Evolutionary conservation across 2,113 vertebrate genomes (phyloP).

Genomic region (Cottus gobio): DNA sequence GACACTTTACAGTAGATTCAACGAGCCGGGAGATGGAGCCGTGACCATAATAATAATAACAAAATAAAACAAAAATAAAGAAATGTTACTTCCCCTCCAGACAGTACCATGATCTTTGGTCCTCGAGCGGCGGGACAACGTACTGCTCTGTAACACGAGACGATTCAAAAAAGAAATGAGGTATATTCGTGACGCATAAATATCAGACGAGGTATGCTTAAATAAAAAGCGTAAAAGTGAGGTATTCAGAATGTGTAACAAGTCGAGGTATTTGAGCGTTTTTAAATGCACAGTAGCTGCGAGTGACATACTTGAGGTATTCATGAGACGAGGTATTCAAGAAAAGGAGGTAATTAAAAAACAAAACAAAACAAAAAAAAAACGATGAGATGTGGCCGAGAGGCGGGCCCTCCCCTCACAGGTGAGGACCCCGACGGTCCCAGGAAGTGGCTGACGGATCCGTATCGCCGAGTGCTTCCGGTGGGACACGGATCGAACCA

Average conservation of each 20-base stretch:
- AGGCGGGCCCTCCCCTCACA: conserved; percentile 53
- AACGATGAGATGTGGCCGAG: conserved; percentile 39
- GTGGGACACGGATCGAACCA: conserved; percentile 25
- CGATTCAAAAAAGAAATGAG: conserved; percentile 46
- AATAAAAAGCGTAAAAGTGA: conserved; percentile 60
- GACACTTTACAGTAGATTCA: conserved; percentile 59
- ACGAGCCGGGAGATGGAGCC: conserved; percentile 40
- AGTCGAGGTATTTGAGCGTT: conserved; percentile 68
- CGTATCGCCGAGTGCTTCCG: conserved; percentile 60
- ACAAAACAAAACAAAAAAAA: no score
- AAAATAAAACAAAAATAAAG: no score
- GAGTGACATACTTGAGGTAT: conserved; percentile 70
- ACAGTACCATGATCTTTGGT: conserved; percentile 78
- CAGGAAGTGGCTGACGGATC: conserved; percentile 47
- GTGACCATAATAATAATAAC: conserved; percentile 28
- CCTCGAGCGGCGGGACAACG: conserved; percentile 60
- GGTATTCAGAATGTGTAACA: conserved; percentile 63
- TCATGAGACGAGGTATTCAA: conserved; percentile 60
- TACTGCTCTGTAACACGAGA: conserved; percentile 53
- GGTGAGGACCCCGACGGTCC: conserved; percentile 41
- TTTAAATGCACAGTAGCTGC: conserved; percentile 63
- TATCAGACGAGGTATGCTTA: conserved; percentile 60
- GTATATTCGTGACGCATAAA: conserved; percentile 66
- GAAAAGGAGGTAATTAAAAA: conserved; percentile 28
- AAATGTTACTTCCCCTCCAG: conserved; percentile 28